phyloP scores from a whole-genome alignment of 2,113 vertebrate genomes.

The Limnothrissa miodon region DNA sequence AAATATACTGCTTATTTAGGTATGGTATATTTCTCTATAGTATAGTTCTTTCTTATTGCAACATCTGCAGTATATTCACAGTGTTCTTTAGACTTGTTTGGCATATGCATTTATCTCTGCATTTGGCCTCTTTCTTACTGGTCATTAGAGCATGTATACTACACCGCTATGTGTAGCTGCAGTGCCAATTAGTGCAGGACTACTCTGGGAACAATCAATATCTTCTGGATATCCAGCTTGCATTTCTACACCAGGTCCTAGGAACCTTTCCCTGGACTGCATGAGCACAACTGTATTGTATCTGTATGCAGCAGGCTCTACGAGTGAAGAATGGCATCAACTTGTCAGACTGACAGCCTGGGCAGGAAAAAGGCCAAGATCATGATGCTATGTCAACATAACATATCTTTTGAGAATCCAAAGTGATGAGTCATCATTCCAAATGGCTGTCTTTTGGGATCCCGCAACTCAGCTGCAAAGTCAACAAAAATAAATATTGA shows the following conservation, averaged over 20 bases:
- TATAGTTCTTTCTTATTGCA: too few species aligned
- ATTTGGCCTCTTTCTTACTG: too few species aligned
- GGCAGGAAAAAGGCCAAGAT: neutral
- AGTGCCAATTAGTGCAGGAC: neutral
- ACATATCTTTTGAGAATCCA: neutral
- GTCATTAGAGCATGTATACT: too few species aligned
- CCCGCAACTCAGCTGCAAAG: too few species aligned
- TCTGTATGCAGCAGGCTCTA: neutral
- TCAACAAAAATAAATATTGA: too few species aligned
- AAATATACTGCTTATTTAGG: too few species aligned
- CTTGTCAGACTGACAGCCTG: neutral
- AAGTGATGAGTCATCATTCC: neutral
- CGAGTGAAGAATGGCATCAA: neutral
- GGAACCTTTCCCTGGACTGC: neutral
- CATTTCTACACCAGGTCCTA: neutral
- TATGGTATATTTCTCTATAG: too few species aligned
- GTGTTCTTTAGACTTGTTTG: too few species aligned
- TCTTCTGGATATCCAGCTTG: neutral
- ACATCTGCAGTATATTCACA: too few species aligned
- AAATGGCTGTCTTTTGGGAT: neutral
- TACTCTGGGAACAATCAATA: neutral
- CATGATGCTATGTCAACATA: neutral
- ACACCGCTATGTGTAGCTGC: neutral
- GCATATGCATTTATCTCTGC: too few species aligned
- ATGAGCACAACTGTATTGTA: neutral